Percentiles rank a stretch among this genome's conserved stretches.
Evolutionary conservation across 2,113 vertebrate species (phyloP).

Genomic region (Diphyllodes magnificus): DNA sequence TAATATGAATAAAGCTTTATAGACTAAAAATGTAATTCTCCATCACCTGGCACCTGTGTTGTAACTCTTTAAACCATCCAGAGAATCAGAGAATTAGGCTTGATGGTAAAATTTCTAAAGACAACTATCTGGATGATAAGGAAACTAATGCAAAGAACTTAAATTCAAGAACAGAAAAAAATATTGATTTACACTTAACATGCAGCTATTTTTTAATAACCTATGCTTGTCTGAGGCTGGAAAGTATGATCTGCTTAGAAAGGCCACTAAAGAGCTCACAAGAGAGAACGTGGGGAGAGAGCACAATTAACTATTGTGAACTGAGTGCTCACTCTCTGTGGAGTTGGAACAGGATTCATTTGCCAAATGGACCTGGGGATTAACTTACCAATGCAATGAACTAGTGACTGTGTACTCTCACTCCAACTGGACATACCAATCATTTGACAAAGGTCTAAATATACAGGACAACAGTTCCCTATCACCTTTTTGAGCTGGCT

Average conservation of each 20-base stretch:
- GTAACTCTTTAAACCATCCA: not conserved
- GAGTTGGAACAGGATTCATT: not conserved
- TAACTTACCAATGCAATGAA: not conserved
- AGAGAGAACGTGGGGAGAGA: not conserved
- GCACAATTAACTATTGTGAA: not conserved
- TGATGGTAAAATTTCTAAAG: not conserved
- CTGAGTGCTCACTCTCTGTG: not conserved
- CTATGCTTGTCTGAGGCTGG: not conserved
- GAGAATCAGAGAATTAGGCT: not conserved
- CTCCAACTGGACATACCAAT: not conserved
- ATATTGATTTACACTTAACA: not conserved
- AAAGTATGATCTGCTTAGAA: not conserved
- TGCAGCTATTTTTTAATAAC: not conserved
- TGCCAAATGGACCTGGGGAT: not conserved
- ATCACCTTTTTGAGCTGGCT: not conserved
- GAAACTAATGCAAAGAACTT: not conserved
- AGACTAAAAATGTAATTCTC: not conserved
- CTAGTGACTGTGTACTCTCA: not conserved
- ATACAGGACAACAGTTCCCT: not conserved
- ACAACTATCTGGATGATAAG: not conserved
- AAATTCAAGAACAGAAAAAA: not conserved
- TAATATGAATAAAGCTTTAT: not conserved
- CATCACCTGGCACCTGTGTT: not conserved
- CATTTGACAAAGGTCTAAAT: not conserved
- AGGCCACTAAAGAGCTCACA: not conserved